Evolutionary conservation across 1,140 invertebrate species (phyloP), one percentile per base, ranked within the genome.

Genomic region (Ostrea denselamellosa): DNA sequence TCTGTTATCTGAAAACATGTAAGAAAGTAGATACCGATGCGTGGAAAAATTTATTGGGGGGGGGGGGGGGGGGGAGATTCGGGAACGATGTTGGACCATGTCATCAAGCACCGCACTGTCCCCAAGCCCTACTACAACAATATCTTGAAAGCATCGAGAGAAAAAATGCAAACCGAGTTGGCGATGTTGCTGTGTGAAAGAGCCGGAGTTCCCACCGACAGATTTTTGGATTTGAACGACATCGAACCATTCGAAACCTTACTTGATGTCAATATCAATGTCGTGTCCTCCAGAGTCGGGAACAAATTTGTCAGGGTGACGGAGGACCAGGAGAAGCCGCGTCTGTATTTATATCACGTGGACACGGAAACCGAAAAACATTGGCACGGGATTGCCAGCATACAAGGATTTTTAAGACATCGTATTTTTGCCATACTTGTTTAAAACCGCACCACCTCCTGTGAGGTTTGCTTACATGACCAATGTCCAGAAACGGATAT

Each of bases 271-370:
- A 52, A 54, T 44, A 62, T 88, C 19, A 28, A 77, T 9, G 87
- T 86, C 51, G 77, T 88, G 17, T n/a, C n/a, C n/a, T 83, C 85
- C 0, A 58, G 77, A 83, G 53, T 86, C 22, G 87, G 87, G n/a
- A 88, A 88, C 58, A 65, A 85, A 17, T 88, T 88, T 54, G n/a
- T 88, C 4, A 71, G 81, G 65, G 77, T 86, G 28, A 56, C 85
- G 14, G 56, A 86, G 19, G 52, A 83, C 34, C 52, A 62, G 44
- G 44, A 25, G 9, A 82, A 65, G 28, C 68, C 71, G 3, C 77
- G 87, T 58, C 71, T 88, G 9, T 88, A 85, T 83, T 7, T 88
- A n/a, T 88, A 88, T 82, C 62, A 85, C 3, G 71, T 88, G 1
- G 87, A 82, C 0, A 9, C 65, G 28, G 83, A 85, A 56, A 56